Evolutionary conservation across 2,113 vertebrate species (phyloP).

Genomic region (Malurus alboscapulatus): DNA sequence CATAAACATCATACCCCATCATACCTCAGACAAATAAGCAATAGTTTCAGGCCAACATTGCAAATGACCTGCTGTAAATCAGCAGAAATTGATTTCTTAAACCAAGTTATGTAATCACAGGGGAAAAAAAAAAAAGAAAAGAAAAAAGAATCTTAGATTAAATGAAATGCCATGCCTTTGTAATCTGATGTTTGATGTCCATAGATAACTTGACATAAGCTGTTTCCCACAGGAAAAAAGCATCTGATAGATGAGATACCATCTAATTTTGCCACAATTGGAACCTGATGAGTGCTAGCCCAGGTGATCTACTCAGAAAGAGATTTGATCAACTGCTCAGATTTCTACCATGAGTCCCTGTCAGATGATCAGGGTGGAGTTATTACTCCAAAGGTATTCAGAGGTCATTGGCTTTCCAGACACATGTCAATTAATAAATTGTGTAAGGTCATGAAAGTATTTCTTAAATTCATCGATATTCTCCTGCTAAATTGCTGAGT

Average conservation of each 20-base stretch:
- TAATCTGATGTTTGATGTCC: neutral
- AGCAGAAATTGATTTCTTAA: neutral
- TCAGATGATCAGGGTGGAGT: neutral
- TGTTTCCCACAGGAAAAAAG: neutral
- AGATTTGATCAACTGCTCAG: neutral
- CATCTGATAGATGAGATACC: neutral
- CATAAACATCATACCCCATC: neutral
- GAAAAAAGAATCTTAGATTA: neutral
- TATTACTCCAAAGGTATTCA: neutral
- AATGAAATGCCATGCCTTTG: neutral
- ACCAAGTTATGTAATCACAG: fast-evolving
- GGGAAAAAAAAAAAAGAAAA: neutral
- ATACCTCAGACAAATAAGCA: neutral
- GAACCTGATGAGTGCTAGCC: neutral
- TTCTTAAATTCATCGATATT: neutral
- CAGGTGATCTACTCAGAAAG: neutral
- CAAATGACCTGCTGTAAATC: neutral
- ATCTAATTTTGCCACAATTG: neutral
- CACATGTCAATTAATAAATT: neutral
- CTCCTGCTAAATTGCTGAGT: neutral
- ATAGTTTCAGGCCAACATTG: neutral
- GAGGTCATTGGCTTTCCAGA: neutral
- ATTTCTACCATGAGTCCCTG: neutral
- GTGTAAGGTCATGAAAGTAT: neutral
- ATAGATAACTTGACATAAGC: neutral